These are phyloP conservation scores for Noctua janthe DNA, from an alignment of 2,888 invertebrate species.

Conservation along the genomic window DNA sequence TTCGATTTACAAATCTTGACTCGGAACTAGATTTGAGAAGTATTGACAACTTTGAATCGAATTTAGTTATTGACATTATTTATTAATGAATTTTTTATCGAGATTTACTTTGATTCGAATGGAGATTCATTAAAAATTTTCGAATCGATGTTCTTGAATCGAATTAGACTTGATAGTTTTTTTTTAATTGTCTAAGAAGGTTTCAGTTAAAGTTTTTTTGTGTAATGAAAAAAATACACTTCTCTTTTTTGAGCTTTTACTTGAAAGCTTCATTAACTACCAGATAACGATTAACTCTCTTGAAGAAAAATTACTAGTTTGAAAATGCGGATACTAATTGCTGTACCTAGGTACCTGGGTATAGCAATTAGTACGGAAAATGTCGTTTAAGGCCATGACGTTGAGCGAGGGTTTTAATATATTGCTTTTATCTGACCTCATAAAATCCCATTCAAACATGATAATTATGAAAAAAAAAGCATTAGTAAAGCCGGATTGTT, in stretches of 20 bases:
- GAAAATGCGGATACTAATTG: not conserved
- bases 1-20: not conserved
- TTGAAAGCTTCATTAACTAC: not conserved
- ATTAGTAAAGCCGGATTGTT: too few species aligned
- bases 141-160: not conserved
- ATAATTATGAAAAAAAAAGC: too few species aligned
- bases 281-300: not conserved
- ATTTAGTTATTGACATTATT: not conserved
- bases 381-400: not conserved
- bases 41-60: not conserved
- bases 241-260: not conserved
- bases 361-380: not conserved
- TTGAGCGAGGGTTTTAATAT: not conserved
- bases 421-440: not conserved
- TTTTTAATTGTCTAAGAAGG: not conserved
- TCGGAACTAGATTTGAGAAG: not conserved
- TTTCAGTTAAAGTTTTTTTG: not conserved
- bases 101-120: not conserved
- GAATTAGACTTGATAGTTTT: not conserved
- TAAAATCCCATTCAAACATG: not conserved
- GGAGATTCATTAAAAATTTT: not conserved
- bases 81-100: not conserved
- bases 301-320: not conserved
- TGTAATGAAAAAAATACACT: too few species aligned
- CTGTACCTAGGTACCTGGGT: too few species aligned